Evolutionary conservation across 2,113 vertebrate species (phyloP).

Genomic region (Spilogale gracilis): DNA sequence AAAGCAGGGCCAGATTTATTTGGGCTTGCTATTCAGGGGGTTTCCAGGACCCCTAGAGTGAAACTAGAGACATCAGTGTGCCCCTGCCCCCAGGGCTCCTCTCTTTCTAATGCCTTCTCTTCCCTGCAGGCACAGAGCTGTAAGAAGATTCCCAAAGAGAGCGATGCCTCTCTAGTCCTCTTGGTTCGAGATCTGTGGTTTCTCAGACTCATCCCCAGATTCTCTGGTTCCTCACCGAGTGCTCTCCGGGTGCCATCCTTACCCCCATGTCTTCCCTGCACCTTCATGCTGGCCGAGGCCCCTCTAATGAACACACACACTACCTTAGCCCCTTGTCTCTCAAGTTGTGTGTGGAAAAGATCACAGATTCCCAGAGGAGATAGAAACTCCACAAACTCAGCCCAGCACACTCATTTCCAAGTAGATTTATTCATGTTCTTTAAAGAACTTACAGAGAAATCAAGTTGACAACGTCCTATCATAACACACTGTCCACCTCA

Average conservation of each 20-base stretch:
- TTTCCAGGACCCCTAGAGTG: neutral
- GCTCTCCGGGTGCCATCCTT: neutral
- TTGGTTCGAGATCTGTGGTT: no score
- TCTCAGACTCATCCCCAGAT: neutral
- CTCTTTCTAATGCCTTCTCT: neutral
- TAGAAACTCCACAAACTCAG: neutral
- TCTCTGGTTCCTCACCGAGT: neutral
- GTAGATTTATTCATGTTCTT: neutral
- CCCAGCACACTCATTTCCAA: neutral
- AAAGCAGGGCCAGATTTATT: neutral
- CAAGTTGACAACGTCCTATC: neutral
- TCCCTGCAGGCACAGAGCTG: neutral
- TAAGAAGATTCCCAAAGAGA: neutral
- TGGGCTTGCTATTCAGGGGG: neutral
- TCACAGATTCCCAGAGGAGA: neutral
- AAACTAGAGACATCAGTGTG: neutral
- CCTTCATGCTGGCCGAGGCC: neutral
- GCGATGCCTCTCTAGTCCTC: neutral
- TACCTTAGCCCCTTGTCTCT: neutral
- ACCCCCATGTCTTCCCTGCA: neutral
- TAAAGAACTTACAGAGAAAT: neutral
- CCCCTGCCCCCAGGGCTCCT: neutral
- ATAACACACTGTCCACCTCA: neutral
- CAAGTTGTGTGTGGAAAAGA: accelerated
- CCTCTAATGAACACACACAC: neutral